phyloP scores from a whole-genome alignment of 2,888 invertebrate genomes.

The Byasa hedistus region DNA sequence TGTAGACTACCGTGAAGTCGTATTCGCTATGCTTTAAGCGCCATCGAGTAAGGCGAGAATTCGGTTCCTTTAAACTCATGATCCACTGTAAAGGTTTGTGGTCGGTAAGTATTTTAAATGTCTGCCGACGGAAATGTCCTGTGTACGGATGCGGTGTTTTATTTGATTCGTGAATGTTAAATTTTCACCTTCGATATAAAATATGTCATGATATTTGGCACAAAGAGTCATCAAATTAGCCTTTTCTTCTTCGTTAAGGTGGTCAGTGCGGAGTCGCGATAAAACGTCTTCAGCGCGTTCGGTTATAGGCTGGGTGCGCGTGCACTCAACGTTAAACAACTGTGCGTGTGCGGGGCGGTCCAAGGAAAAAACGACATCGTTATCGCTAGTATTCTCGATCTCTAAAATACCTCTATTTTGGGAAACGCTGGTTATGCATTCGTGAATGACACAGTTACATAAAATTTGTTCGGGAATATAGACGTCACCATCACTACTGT shows the following conservation, averaged over 20 bases:
- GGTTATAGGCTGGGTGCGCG: slow-evolving; percentile 11
- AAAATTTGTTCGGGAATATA: slow-evolving; percentile 27
- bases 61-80: no score
- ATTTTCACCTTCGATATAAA: no score
- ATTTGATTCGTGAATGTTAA: no score
- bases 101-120: no score
- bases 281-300: slow-evolving; percentile 30
- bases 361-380: slow-evolving; percentile 2
- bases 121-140: no score
- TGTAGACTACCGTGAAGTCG: no score
- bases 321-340: slow-evolving; percentile 34
- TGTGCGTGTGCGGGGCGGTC: slow-evolving; percentile 34
- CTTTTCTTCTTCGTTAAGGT: slow-evolving; percentile 40
- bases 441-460: slow-evolving; percentile 8
- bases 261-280: slow-evolving; percentile 40
- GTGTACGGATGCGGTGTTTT: no score
- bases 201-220: slow-evolving; percentile 7
- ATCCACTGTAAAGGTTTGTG: no score
- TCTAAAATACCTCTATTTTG: no score
- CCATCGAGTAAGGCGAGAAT: no score
- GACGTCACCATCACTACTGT: slow-evolving; percentile 29
- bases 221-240: slow-evolving; percentile 32
- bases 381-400: no score
- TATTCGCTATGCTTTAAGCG: no score
- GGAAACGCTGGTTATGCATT: slow-evolving; percentile 35